phyloP scores from a whole-genome alignment of 2,113 vertebrate genomes.

The Passer domesticus region DNA sequence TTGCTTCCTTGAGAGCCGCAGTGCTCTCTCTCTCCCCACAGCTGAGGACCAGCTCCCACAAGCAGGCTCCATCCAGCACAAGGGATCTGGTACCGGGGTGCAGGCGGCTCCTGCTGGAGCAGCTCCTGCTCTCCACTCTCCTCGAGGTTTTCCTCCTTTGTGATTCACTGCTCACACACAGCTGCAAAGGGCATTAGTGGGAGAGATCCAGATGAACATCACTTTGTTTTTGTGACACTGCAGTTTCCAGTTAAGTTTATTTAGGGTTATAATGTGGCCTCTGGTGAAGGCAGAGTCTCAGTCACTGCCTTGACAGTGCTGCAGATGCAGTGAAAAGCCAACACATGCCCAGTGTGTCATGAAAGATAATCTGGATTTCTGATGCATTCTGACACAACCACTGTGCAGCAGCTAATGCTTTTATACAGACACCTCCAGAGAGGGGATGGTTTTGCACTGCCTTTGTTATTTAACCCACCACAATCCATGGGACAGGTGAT shows the following conservation, averaged over 20 bases:
- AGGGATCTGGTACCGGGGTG: fast-evolving
- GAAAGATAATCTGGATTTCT: neutral
- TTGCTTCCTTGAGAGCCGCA: neutral
- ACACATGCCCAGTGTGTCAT: neutral
- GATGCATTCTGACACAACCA: neutral
- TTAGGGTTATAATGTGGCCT: neutral
- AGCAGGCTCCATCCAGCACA: fast-evolving
- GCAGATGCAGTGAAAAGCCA: neutral
- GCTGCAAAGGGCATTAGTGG: slow-evolving; percentile 42
- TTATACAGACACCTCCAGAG: neutral
- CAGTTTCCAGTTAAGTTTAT: slow-evolving; percentile 6
- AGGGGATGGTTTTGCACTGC: neutral
- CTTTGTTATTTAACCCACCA: neutral
- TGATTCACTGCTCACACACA: neutral
- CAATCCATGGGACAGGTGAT: neutral
- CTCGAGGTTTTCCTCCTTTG: neutral
- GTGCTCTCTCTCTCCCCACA: fast-evolving
- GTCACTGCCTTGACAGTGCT: neutral
- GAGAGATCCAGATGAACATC: neutral
- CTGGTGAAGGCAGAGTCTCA: neutral
- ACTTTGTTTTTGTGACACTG: neutral
- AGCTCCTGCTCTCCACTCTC: neutral
- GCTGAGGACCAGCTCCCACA: neutral
- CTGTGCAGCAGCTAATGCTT: neutral
- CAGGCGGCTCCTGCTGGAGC: neutral